A percentile compares a stretch with the other conserved stretches of the same genome.
These are phyloP conservation scores for Vulpes ferrilata DNA, from an alignment of 2,113 vertebrate species.

Conservation along the genomic window DNA sequence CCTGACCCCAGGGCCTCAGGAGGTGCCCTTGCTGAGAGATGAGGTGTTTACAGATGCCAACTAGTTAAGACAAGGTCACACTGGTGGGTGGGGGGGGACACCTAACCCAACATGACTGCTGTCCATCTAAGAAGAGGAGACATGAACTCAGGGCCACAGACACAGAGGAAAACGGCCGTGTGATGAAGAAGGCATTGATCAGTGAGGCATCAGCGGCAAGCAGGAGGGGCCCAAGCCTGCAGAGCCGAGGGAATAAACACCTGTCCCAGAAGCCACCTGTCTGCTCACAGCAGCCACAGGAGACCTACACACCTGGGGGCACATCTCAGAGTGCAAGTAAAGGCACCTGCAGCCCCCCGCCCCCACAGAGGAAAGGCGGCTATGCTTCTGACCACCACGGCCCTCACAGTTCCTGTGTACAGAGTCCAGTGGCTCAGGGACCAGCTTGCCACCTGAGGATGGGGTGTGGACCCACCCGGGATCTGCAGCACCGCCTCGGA, in stretches of 20 bases:
- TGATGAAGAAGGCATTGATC: background rate
- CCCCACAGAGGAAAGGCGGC: background rate
- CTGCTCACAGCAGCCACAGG: background rate
- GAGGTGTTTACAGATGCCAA: background rate
- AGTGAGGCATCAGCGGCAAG: background rate
- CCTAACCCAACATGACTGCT: background rate
- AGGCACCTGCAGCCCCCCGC: background rate
- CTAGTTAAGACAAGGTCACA: background rate
- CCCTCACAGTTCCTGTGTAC: background rate
- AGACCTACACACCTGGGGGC: rapidly evolving
- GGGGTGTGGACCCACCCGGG: background rate
- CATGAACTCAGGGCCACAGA: background rate
- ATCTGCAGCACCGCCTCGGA: background rate
- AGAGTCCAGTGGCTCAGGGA: background rate
- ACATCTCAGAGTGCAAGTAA: background rate
- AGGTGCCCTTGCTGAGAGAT: background rate
- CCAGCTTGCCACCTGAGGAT: background rate
- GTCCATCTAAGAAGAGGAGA: background rate
- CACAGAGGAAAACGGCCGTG: background rate
- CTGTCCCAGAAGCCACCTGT: background rate
- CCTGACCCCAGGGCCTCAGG: background rate
- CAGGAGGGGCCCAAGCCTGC: background rate
- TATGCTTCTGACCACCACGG: background rate
- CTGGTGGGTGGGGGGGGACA: background rate
- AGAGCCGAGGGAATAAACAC: background rate